A percentile compares a stretch with the other conserved stretches of the same genome.
Conservation (phyloP, 2,888 invertebrate genomes). For the Chrysopilus asiliformis region DNA sequence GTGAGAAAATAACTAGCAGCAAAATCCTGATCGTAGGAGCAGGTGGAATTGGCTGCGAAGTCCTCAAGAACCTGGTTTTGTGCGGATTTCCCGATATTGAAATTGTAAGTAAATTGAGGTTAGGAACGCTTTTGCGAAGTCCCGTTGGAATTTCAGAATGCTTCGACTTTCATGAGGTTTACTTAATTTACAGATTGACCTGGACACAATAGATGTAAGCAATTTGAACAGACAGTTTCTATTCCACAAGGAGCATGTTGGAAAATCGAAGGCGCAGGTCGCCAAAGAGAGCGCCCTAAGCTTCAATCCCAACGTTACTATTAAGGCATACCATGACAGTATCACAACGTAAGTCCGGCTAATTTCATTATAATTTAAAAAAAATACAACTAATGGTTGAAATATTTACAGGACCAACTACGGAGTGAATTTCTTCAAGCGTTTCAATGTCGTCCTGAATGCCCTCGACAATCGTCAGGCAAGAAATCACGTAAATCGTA, state of each 20-base stretch:
- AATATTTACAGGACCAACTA: conserved; percentile 61
- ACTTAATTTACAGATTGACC: conserved; percentile 70
- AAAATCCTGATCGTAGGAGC: conserved; percentile 87
- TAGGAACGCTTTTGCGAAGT: neutral
- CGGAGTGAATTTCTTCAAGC: conserved; percentile 80
- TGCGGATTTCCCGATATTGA: conserved; percentile 88
- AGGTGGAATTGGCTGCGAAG: conserved; percentile 98
- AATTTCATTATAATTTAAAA: conserved; percentile 1
- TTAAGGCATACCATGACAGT: conserved; percentile 84
- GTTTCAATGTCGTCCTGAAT: conserved; percentile 85
- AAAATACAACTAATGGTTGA: neutral
- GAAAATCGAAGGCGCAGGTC: conserved; percentile 88
- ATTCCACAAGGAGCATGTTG: conserved; percentile 97
- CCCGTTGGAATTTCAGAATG: neutral
- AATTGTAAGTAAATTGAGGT: conserved; percentile 60
- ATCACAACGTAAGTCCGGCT: conserved; percentile 63
- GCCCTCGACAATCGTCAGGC: conserved; percentile 95
- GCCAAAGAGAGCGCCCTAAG: conserved; percentile 78
- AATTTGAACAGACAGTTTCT: conserved; percentile 97
- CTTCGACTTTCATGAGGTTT: neutral
- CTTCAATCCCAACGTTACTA: conserved; percentile 80
- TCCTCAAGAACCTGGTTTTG: conserved; percentile 91
- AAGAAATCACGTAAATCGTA: conserved; percentile 94
- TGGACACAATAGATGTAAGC: conserved; percentile 98
- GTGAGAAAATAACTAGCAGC: conserved; percentile 50